Conservation (phyloP, 1,140 invertebrate genomes). For the Drosophila hydei region DNA sequence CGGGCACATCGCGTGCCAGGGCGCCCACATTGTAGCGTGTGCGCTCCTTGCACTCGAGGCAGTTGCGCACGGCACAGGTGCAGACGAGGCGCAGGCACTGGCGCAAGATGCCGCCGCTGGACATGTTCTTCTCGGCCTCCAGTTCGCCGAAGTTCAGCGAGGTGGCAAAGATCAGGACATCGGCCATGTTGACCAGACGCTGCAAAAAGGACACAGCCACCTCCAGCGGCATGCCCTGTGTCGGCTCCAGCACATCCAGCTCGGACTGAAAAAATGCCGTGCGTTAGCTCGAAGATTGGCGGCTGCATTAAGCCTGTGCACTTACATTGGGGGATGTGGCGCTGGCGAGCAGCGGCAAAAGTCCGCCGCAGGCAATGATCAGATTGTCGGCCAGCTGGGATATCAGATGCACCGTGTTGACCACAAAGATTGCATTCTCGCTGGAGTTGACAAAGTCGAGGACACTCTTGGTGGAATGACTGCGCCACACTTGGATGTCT, state of each 20-base stretch:
- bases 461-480: constrained; percentile 97
- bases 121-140: constrained; percentile 99
- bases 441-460: constrained; percentile 99
- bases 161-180: constrained; percentile 98
- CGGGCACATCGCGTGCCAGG: constrained; percentile 77
- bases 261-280: constrained; percentile 90
- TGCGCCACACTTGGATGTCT: constrained; percentile 96
- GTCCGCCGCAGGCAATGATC: constrained; percentile 98
- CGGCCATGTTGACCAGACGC: constrained; percentile 98
- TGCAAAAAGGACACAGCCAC: constrained; percentile 98
- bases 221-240: constrained; percentile 99
- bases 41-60: constrained; percentile 98
- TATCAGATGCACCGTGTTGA: constrained; percentile 99
- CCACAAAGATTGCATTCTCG: constrained; percentile 99
- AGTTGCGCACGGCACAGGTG: constrained; percentile 98
- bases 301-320: constrained; percentile 33
- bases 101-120: constrained; percentile 98
- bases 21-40: constrained; percentile 86
- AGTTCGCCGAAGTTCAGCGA: constrained; percentile 98
- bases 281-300: background rate
- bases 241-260: constrained; percentile 98
- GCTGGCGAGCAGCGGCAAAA: constrained; percentile 97
- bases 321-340: constrained; percentile 99
- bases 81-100: constrained; percentile 98
- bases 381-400: constrained; percentile 99